Conservation (phyloP, 2,797 vertebrate genomes). For the Anas capensis region DNA sequence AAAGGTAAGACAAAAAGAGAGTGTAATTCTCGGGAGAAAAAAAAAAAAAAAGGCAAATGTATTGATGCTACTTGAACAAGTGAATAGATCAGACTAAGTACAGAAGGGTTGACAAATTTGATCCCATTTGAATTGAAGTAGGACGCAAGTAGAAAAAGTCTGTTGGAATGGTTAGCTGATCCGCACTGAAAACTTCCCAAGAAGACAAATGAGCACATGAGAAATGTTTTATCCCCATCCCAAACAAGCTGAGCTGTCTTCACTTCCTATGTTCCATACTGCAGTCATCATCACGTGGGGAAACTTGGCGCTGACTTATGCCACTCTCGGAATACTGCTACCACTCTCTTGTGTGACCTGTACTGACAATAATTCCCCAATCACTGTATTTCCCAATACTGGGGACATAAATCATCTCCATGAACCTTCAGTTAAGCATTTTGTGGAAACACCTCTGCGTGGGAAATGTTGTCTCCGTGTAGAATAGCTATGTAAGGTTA, state of each 20-base stretch:
- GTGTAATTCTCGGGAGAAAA: neutral
- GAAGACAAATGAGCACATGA: neutral
- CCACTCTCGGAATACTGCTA: neutral
- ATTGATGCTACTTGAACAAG: neutral
- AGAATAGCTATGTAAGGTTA: neutral
- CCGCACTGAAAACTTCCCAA: neutral
- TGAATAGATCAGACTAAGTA: neutral
- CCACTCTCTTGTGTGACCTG: neutral
- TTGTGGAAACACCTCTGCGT: neutral
- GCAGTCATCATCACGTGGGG: neutral
- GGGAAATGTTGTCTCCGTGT: neutral
- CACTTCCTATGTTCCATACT: accelerated
- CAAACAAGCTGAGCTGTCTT: neutral
- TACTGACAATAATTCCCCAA: neutral
- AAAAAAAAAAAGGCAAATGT: neutral
- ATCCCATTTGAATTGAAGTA: neutral
- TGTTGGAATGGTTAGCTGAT: neutral
- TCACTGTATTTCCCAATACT: neutral
- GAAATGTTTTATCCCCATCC: neutral
- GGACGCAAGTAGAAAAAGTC: neutral
- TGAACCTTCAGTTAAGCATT: neutral
- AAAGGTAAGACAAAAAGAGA: constrained; percentile 12
- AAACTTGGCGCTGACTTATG: neutral
- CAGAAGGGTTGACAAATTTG: neutral
- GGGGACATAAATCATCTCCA: neutral